Conservation (phyloP, 2,888 invertebrate species). For the Chrysopilus asiliformis region DNA sequence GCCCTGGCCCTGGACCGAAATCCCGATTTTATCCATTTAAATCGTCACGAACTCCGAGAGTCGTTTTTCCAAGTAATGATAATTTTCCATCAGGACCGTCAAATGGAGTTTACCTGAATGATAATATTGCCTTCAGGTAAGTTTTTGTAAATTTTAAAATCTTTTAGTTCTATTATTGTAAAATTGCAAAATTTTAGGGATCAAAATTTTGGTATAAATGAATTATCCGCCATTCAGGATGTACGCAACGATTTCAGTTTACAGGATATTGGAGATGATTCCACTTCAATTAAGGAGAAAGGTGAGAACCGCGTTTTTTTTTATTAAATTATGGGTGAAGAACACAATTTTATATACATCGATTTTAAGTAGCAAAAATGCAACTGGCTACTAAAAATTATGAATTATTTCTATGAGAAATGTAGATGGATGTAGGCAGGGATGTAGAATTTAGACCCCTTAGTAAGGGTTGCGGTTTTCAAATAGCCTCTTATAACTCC, state of each 20-base stretch:
- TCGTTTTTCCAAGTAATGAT: constrained; percentile 33
- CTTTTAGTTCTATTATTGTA: constrained; percentile 2
- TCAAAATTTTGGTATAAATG: constrained; percentile 46
- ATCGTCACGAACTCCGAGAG: constrained; percentile 33
- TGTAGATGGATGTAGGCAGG: too few species aligned
- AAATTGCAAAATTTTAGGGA: too few species aligned
- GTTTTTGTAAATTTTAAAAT: constrained; percentile 7
- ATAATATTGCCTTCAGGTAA: constrained; percentile 34
- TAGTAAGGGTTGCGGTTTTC: too few species aligned
- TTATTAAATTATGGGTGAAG: too few species aligned
- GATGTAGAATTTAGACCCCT: too few species aligned
- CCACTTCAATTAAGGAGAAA: constrained; percentile 45
- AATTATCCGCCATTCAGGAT: constrained; percentile 39
- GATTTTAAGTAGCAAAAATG: too few species aligned
- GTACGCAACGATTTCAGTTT: constrained; percentile 44
- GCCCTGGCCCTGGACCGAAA: too few species aligned
- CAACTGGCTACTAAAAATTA: too few species aligned
- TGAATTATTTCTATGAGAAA: too few species aligned
- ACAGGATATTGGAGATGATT: constrained; percentile 46
- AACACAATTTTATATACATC: too few species aligned
- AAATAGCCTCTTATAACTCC: too few species aligned
- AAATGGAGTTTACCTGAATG: constrained; percentile 30
- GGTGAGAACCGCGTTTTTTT: too few species aligned
- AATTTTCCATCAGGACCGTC: constrained; percentile 29
- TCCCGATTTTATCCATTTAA: constrained; percentile 32